Evolutionary conservation across 2,113 vertebrate species (phyloP).

Genomic region (Eira barbara): DNA sequence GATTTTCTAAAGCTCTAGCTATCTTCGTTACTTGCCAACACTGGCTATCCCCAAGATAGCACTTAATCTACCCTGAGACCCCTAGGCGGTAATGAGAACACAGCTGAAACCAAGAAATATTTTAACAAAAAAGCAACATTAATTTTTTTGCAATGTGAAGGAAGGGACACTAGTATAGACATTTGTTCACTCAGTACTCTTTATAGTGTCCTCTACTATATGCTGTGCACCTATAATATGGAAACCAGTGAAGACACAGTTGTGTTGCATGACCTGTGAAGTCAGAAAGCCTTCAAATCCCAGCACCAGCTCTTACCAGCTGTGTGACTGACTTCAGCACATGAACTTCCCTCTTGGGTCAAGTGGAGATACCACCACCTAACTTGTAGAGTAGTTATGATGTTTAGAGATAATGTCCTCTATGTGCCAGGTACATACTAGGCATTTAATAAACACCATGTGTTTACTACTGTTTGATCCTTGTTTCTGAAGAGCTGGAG

Average conservation of each 20-base stretch:
- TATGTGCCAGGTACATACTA: neutral
- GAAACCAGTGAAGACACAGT: neutral
- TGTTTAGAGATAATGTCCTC: neutral
- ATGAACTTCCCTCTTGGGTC: neutral
- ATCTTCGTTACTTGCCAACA: neutral
- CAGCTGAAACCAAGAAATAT: neutral
- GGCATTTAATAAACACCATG: neutral
- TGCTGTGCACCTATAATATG: neutral
- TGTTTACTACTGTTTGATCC: neutral
- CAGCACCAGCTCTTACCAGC: neutral
- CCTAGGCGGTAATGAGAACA: neutral
- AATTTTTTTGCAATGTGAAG: neutral
- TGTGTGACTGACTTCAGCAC: neutral
- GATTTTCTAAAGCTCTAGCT: neutral
- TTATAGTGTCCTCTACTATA: neutral
- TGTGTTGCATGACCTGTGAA: neutral
- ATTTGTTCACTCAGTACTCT: neutral
- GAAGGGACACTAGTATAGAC: neutral
- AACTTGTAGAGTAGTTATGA: neutral
- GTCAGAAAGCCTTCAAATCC: neutral
- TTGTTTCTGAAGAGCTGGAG: neutral
- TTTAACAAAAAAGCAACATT: neutral
- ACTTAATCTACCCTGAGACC: neutral
- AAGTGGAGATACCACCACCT: neutral
- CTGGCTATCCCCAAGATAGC: neutral